Base-by-base conservation (phyloP, 1,140 invertebrate genomes). In the Scylla paramamosain region DNA sequence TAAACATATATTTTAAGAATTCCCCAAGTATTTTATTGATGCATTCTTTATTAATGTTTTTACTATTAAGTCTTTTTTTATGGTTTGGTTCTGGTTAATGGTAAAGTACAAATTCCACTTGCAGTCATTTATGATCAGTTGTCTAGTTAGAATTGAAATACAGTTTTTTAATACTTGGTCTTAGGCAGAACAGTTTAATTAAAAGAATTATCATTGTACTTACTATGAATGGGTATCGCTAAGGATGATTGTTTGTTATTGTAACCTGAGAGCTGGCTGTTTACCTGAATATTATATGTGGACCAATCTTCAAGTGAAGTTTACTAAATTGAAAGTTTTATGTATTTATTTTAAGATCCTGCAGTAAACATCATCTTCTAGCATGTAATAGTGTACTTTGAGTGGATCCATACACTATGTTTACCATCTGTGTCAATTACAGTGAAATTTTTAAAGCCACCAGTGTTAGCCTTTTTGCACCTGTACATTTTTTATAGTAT, bases 41-140 rank as follows among this genome's bases (percentile, higher is more conserved):
- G 16, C 52, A 59, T 59, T 31, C 32, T 86, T 86, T 86, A 25
- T 39, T n/a, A 86, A 39, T 39, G 32, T 39, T 88, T 88, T 39
- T 39, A 88, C 31, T 31, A 12, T 10, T 32, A 77, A n/a, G 59
- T 32, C 39, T 25, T 67, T n/a, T n/a, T 67, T 67, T n/a, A n/a
- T n/a, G n/a, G n/a, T 48, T 77, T 46, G 77, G 84, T 94, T 93
- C 20, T 84, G 77, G 91, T 94, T 89, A 89, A 89, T 88, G 84
- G 93, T 94, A 94, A 94, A 94, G 93, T 94, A 94, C 93, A 94
- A 94, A 94, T 89, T 39, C 86, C 93, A 94, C 86, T 88, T 46
- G 93, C 89, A 89, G 87, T 89, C 93, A 89, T 59, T 25, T 89
- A 94, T 39, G 93, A 89, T 94, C 29, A 77, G 29, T 94, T 88